phyloP scores from a whole-genome alignment of 64 coral and sea anemone genomes.

The Montipora efflorescens region DNA sequence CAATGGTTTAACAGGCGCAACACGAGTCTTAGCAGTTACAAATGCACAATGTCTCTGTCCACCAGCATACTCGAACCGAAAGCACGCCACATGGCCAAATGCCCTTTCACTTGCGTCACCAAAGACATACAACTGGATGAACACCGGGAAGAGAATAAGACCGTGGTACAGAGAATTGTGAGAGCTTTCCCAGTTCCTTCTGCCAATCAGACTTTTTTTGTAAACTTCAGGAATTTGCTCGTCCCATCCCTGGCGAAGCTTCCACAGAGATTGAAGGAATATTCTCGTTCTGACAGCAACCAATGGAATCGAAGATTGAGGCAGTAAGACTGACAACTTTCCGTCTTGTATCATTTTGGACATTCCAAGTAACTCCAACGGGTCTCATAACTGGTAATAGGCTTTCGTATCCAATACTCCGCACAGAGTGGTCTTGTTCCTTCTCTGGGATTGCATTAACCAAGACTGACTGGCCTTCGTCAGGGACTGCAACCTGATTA shows the following conservation, averaged over 20 bases:
- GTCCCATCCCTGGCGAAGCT: no score
- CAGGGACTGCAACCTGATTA: conserved; percentile 24
- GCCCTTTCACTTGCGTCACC: no score
- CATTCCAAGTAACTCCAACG: not conserved
- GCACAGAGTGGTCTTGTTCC: not conserved
- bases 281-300: not conserved
- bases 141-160: not conserved
- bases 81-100: no score
- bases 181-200: not conserved
- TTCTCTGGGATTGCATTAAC: not conserved
- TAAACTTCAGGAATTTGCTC: no score
- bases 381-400: not conserved
- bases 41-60: no score
- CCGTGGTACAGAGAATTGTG: not conserved
- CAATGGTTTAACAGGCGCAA: no score
- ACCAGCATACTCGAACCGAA: no score
- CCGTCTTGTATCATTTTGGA: not conserved
- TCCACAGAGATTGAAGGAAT: not conserved
- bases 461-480: conserved; percentile 20
- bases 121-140: no score
- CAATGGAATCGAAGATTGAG: conserved; percentile 19
- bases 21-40: no score
- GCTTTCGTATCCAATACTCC: not conserved
- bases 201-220: not conserved
- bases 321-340: not conserved